phyloP scores from a whole-genome alignment of 2,888 invertebrate genomes.

The Rapana venosa region DNA sequence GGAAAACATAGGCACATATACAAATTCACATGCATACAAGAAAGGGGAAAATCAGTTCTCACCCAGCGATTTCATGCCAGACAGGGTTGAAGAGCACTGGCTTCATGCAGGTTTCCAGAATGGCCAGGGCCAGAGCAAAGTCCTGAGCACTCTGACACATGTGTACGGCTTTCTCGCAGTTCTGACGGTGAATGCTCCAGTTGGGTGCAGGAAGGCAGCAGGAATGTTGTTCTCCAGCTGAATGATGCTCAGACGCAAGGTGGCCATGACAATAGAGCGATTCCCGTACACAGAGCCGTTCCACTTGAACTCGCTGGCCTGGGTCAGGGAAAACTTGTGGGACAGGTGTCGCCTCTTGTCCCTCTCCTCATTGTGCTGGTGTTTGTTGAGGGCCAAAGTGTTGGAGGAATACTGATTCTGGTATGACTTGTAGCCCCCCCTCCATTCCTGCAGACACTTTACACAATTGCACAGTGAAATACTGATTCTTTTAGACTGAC shows the following conservation, averaged over 20 bases:
- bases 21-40: not conserved
- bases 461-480: not conserved
- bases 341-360: slow-evolving; percentile 96
- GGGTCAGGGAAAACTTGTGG: slow-evolving; percentile 96
- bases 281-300: slow-evolving; percentile 76
- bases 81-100: slow-evolving; percentile 95
- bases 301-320: slow-evolving; percentile 97
- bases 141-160: slow-evolving; percentile 90
- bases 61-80: slow-evolving; percentile 95
- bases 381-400: slow-evolving; percentile 93
- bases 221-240: slow-evolving; percentile 92
- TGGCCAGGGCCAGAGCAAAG: slow-evolving; percentile 91
- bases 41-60: not conserved
- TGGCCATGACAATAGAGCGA: slow-evolving; percentile 85
- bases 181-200: slow-evolving; percentile 92
- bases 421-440: slow-evolving; percentile 90
- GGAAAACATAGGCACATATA: not conserved
- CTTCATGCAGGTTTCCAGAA: slow-evolving; percentile 94
- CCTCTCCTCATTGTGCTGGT: slow-evolving; percentile 96
- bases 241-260: slow-evolving; percentile 91
- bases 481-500: too few species aligned
- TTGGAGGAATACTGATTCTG: slow-evolving; percentile 93
- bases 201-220: slow-evolving; percentile 93
- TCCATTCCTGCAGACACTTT: slow-evolving; percentile 86
- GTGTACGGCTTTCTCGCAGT: slow-evolving; percentile 93